phyloP scores from a whole-genome alignment of 1,140 invertebrate species.

The Hyphantria cunea region DNA sequence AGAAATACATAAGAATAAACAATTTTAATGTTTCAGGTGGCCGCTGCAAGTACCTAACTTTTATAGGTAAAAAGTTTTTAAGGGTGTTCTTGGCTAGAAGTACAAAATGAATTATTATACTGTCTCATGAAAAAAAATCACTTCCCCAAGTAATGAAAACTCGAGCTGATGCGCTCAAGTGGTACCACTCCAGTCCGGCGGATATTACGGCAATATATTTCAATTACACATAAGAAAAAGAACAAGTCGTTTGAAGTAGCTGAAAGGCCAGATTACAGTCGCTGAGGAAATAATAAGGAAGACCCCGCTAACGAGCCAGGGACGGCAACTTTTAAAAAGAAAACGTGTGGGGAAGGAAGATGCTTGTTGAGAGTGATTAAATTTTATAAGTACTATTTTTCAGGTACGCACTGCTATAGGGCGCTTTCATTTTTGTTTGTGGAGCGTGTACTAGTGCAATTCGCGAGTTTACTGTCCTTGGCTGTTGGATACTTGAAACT shows the following conservation, averaged over 20 bases:
- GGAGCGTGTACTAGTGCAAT: conserved; percentile 4
- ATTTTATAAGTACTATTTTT: conserved; percentile 41
- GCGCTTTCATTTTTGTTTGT: conserved; percentile 14
- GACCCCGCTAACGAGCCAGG: conserved; percentile 65
- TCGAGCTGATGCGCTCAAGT: conserved; percentile 72
- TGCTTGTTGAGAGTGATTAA: conserved; percentile 48
- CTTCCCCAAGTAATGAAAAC: conserved; percentile 77
- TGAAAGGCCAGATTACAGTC: conserved; percentile 76
- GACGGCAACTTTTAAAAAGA: conserved; percentile 68
- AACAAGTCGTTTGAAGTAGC: conserved; percentile 79
- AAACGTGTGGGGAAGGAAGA: conserved; percentile 53
- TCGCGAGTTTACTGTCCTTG: background rate
- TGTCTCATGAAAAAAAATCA: conserved; percentile 75
- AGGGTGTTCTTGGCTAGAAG: conserved; percentile 47
- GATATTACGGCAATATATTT: conserved; percentile 81
- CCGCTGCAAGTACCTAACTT: conserved; percentile 45
- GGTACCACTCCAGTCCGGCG: conserved; percentile 67
- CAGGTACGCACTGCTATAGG: conserved; percentile 14
- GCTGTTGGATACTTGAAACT: background rate
- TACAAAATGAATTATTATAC: conserved; percentile 77
- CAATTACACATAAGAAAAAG: conserved; percentile 81
- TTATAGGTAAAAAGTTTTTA: conserved; percentile 56
- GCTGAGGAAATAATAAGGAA: conserved; percentile 74
- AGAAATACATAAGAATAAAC: conserved; percentile 3
- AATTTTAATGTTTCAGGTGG: conserved; percentile 24